Percentiles rank a stretch among this genome's conserved stretches.
Evolutionary conservation across 2,797 vertebrate species (phyloP).

Genomic region (Atherinosoma microstoma): DNA sequence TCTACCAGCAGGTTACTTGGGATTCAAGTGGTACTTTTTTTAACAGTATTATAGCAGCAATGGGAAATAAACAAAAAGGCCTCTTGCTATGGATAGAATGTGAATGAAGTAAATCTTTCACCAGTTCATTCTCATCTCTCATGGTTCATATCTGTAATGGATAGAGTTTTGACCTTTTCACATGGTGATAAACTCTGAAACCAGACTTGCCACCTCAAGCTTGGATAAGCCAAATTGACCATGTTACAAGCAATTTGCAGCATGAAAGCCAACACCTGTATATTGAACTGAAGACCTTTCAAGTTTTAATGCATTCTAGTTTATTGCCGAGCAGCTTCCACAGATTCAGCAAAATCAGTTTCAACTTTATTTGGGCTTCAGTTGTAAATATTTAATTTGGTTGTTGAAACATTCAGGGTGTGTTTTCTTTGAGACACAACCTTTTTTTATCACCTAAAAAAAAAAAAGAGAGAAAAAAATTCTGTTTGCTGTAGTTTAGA

Average conservation of each 20-base stretch:
- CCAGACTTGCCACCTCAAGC: conserved; percentile 11
- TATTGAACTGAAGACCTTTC: not conserved
- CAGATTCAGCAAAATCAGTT: conserved; percentile 25
- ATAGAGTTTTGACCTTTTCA: conserved; percentile 52
- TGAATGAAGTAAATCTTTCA: conserved; percentile 32
- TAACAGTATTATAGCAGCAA: not conserved
- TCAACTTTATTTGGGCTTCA: conserved; percentile 15
- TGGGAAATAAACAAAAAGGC: not conserved
- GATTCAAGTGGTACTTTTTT: conserved; percentile 1
- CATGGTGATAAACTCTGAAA: conserved; percentile 27
- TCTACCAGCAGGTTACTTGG: conserved; percentile 40
- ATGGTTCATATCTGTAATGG: conserved; percentile 42
- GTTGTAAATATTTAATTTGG: conserved; percentile 55
- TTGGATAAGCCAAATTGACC: conserved; percentile 40
- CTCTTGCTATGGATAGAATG: conserved; percentile 8
- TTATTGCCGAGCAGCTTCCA: conserved; percentile 10
- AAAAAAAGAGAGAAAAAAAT: too few species aligned
- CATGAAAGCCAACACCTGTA: conserved; percentile 20
- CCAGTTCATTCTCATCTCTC: conserved; percentile 23
- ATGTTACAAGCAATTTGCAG: conserved; percentile 13
- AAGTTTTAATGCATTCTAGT: conserved; percentile 28
- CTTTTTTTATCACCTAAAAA: conserved; percentile 51
- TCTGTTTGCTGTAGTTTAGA: conserved; percentile 61
- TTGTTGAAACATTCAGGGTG: conserved; percentile 40
- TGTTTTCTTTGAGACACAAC: conserved; percentile 44